phyloP scores from a whole-genome alignment of 2,888 invertebrate species.

The Folsomia manolachei region DNA sequence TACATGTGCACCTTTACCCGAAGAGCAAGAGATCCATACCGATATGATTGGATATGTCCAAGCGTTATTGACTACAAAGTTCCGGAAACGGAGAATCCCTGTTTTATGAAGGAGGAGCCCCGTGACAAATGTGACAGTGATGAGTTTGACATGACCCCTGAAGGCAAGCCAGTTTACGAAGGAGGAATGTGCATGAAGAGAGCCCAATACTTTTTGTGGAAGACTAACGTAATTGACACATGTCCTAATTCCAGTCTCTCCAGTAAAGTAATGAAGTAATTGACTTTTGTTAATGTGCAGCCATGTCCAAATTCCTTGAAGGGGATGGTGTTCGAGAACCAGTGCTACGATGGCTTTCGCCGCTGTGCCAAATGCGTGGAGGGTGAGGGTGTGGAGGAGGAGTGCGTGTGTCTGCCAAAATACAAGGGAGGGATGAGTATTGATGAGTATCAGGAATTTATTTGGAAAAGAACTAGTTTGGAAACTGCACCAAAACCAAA shows the following conservation, averaged over 20 bases:
- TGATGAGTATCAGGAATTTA: conserved; percentile 8
- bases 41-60: background rate
- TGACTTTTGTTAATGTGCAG: background rate
- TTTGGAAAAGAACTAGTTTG: no score
- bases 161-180: conserved; percentile 27
- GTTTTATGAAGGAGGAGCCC: background rate
- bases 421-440: conserved; percentile 15
- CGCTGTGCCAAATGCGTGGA: background rate
- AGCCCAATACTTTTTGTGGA: conserved; percentile 13
- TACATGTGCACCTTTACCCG: conserved; percentile 2
- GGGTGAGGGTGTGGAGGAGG: background rate
- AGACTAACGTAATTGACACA: conserved; percentile 6
- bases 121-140: conserved; percentile 10
- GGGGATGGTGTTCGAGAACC: background rate
- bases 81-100: background rate
- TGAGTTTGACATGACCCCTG: conserved; percentile 7
- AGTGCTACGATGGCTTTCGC: conserved; percentile 9
- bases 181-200: conserved; percentile 31
- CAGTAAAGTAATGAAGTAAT: background rate
- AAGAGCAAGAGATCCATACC: background rate
- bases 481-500: no score
- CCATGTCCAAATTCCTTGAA: background rate
- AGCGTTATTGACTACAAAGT: no score
- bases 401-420: background rate
- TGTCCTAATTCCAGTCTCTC: background rate